These are phyloP conservation scores for Tribolium castaneum DNA, from an alignment of 1,140 invertebrate genomes.

Conservation along the genomic window DNA sequence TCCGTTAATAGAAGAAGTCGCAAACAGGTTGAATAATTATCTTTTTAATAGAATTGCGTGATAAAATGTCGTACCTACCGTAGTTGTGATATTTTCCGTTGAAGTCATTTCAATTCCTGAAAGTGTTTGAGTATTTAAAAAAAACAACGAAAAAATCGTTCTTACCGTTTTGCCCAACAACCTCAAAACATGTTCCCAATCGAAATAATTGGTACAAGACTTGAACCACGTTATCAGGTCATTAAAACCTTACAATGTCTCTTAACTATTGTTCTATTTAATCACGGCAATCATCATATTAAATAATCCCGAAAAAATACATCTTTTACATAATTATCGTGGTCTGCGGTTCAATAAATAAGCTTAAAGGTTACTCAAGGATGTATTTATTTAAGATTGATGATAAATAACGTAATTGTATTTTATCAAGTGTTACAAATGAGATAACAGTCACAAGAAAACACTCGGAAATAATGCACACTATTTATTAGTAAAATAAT, in stretches of 20 bases:
- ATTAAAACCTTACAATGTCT: neutral
- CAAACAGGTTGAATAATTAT: neutral
- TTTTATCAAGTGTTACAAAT: neutral
- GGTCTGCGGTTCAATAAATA: neutral
- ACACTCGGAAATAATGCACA: neutral
- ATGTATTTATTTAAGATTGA: neutral
- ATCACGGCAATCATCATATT: neutral
- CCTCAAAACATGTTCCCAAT: neutral
- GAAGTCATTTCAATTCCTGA: neutral
- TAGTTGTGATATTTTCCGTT: neutral
- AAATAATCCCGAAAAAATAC: neutral
- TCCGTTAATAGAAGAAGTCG: neutral
- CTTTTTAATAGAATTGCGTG: neutral
- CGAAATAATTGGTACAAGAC: neutral
- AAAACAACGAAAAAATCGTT: neutral
- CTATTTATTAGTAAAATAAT: slow-evolving; percentile 1
- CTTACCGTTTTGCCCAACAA: neutral
- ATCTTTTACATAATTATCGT: neutral
- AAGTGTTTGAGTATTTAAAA: too few relatives aligned
- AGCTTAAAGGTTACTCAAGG: neutral
- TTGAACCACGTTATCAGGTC: neutral
- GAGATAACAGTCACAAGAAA: neutral
- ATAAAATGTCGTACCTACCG: neutral
- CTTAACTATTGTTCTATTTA: slow-evolving; percentile 14
- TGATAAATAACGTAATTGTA: neutral